Percentiles rank a stretch among this genome's conserved stretches.
Evolutionary conservation across 1,140 invertebrate species (phyloP).

Genomic region (Euborellia annulipes): DNA sequence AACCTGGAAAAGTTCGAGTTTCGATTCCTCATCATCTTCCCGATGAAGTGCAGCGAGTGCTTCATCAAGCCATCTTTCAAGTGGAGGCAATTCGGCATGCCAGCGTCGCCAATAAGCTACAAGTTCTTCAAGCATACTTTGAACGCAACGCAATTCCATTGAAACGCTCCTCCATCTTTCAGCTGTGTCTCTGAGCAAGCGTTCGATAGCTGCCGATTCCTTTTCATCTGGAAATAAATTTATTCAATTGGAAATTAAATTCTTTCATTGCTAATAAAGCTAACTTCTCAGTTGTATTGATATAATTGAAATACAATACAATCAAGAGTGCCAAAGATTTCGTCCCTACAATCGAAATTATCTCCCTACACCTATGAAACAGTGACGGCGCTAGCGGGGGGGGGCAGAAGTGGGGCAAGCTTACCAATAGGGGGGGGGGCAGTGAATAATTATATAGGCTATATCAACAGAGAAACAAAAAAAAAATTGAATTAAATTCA

Average conservation of each 20-base stretch:
- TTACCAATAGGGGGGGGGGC: too few relatives aligned
- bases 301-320: too few relatives aligned
- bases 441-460: too few relatives aligned
- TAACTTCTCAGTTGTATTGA: too few relatives aligned
- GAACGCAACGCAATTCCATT: constrained; percentile 74
- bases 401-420: too few relatives aligned
- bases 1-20: constrained; percentile 55
- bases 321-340: too few relatives aligned
- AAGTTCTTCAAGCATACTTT: constrained; percentile 78
- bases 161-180: constrained; percentile 81
- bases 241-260: constrained; percentile 5
- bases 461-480: too few relatives aligned
- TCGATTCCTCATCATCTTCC: constrained; percentile 73
- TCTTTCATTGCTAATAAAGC: too few relatives aligned
- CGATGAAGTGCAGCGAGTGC: constrained; percentile 60
- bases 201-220: constrained; percentile 60
- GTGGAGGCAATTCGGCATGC: constrained; percentile 50
- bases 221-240: constrained; percentile 38
- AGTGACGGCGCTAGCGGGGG: too few relatives aligned
- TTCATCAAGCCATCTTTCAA: constrained; percentile 62
- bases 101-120: constrained; percentile 77
- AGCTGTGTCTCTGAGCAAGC: constrained; percentile 69
- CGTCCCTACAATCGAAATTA: too few relatives aligned
- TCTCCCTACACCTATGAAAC: too few relatives aligned
- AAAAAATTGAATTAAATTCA: too few relatives aligned